Conservation (phyloP, 2,797 vertebrate species). For the Spinus pinus region DNA sequence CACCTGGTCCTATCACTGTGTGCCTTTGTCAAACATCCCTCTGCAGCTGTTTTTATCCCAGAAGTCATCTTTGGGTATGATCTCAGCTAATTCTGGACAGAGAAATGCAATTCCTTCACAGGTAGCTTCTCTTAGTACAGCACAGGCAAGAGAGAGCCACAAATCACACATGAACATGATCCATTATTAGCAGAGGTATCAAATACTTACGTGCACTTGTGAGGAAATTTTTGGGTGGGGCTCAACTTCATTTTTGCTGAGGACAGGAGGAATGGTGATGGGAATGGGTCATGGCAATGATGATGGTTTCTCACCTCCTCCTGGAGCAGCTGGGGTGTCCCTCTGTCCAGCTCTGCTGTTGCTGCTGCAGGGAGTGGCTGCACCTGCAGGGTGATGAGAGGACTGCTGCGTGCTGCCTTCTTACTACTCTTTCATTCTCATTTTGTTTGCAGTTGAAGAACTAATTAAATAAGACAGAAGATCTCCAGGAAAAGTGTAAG, state of each 20-base stretch:
- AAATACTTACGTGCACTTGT: accelerated
- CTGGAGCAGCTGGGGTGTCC: not conserved
- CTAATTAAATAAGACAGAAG: not conserved
- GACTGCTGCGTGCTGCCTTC: not conserved
- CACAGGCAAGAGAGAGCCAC: not conserved
- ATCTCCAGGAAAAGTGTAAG: not conserved
- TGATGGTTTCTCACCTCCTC: not conserved
- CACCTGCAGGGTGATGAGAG: not conserved
- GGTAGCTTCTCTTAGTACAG: not conserved
- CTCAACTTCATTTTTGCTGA: not conserved
- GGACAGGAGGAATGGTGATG: not conserved
- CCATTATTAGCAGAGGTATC: not conserved
- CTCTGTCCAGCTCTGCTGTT: not conserved
- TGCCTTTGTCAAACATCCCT: not conserved
- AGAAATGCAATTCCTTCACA: not conserved
- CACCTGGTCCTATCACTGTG: not conserved
- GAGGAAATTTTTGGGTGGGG: not conserved
- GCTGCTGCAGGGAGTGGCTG: not conserved
- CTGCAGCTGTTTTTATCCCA: not conserved
- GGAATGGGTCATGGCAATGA: not conserved
- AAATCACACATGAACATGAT: accelerated
- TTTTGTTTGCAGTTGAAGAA: conserved; percentile 30
- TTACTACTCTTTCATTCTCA: not conserved
- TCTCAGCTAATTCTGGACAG: not conserved
- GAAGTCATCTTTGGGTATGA: not conserved